These are phyloP conservation scores for Exocentrus adspersus DNA, from an alignment of 2,888 invertebrate species.

Conservation along the genomic window DNA sequence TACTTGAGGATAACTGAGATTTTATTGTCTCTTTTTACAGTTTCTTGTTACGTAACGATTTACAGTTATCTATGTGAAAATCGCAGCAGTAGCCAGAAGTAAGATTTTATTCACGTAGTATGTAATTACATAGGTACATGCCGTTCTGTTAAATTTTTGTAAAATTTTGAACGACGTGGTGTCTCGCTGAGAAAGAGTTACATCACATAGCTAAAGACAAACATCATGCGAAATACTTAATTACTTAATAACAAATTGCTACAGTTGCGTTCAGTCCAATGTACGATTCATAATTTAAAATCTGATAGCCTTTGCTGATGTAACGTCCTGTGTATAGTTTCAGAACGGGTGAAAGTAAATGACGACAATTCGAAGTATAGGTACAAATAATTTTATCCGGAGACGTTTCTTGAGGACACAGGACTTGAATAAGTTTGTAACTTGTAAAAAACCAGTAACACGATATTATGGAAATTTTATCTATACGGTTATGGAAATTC, in stretches of 20 bases:
- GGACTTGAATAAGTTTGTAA: no score
- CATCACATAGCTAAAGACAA: neutral
- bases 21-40: conserved; percentile 9
- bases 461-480: no score
- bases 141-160: no score
- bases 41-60: neutral
- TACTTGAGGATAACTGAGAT: conserved; percentile 2
- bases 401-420: no score
- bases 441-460: no score
- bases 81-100: neutral
- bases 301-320: neutral
- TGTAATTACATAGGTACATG: no score
- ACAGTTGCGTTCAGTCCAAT: neutral
- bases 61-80: conserved; percentile 10
- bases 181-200: no score
- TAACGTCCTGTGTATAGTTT: conserved; percentile 1
- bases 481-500: no score
- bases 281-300: neutral
- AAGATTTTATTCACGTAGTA: neutral
- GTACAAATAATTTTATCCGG: no score
- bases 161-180: no score
- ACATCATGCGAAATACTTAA: neutral
- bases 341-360: neutral
- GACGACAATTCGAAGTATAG: neutral
- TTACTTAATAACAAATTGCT: neutral